Percentiles rank a stretch among this genome's conserved stretches.
These are phyloP conservation scores for Aegypius monachus DNA, from an alignment of 2,113 vertebrate genomes.

Conservation along the genomic window DNA sequence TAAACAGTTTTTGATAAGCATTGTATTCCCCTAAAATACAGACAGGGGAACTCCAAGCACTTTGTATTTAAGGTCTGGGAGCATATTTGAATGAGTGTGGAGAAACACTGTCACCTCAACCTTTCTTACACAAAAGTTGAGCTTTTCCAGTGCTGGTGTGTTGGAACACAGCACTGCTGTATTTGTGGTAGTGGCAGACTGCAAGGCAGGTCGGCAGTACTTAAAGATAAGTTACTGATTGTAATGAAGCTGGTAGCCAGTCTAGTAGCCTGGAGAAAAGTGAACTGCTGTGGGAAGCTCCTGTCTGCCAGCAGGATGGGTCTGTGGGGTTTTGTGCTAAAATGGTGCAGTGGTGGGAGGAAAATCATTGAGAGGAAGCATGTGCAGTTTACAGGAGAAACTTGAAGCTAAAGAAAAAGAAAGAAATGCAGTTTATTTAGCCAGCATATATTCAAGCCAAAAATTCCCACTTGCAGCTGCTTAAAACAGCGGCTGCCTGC, in stretches of 20 bases:
- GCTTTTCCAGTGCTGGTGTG: background rate
- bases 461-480: background rate
- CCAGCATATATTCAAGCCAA: background rate
- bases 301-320: background rate
- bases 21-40: background rate
- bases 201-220: background rate
- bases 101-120: background rate
- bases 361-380: background rate
- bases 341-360: background rate
- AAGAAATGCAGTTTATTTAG: background rate
- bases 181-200: background rate
- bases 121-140: background rate
- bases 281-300: background rate
- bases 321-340: background rate
- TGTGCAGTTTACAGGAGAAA: background rate
- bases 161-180: background rate
- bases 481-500: background rate
- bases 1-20: conserved; percentile 1
- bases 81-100: background rate
- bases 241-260: background rate
- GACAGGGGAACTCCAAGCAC: background rate
- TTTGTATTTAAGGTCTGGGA: background rate
- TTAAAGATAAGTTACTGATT: background rate
- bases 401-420: background rate
- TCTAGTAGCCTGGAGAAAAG: background rate